Evolutionary conservation across 2,113 vertebrate genomes (phyloP), one percentile per base, ranked within the genome.

Genomic region (Apaloderma vittatum): DNA sequence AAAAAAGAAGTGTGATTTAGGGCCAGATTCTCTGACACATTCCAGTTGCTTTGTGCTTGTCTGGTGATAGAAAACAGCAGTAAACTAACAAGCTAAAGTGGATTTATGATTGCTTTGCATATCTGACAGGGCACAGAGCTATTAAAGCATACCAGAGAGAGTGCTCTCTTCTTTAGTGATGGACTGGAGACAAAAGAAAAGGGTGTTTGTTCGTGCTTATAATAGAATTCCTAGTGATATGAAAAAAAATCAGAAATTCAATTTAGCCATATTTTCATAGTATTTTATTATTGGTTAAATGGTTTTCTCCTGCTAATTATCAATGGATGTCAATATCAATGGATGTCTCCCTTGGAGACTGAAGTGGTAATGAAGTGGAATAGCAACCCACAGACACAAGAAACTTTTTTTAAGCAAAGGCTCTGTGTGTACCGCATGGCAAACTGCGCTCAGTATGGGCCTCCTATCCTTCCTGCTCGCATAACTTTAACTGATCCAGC

Each of bases 31-130:
- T 65, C 94, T 96, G 95, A 93, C 92, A 94, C 68, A 88, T 96
- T 97, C 96, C 95, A 95, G 82, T 93, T 93, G 57, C 88, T 94
- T 94, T 96, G 88, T 88, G 90, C 94, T 97, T 95, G 90, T 92
- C 94, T 97, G 82, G 82, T 95, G 94, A 97, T 93, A 90, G 82
- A 93, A 96, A 94, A 78, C 92, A 97, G 92, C 96, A 96, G 94
- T 96, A 97, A 96, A 94, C 90, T 91, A 93, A 94, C 94, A 95
- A 91, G 88, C 94, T 96, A 52, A 84, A 95, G 94, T 86, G 88
- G 90, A 95, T 97, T 95, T 97, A 94, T 97, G 94, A 94, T 88
- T 80, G 88, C 88, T 92, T 96, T 92, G 86, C 92, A 77, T 93
- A 91, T 97, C 90, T 97, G 79, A 92, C 94, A 93, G 80, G 82